Base-by-base conservation (phyloP, 2,888 invertebrate species). In the Dryobotodes eremita region DNA sequence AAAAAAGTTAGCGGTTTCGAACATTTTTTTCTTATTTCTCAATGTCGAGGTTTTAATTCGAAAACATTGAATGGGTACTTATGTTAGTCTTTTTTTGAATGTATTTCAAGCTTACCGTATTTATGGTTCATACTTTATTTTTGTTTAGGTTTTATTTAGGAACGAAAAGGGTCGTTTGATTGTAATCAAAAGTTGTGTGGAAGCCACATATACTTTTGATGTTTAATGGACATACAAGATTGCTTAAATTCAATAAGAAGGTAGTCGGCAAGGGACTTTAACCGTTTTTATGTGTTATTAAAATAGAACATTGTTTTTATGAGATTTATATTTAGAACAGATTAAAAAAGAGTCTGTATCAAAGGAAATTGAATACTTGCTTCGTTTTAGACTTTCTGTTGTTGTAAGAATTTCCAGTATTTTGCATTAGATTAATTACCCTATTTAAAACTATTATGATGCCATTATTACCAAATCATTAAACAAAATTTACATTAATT, bases 11-110 rank as follows among this genome's bases (percentile, higher is more conserved):
- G 11, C 23, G 17, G n/a, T 53, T 36, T 1, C 0, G 1, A 50
- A 42, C 6, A n/a, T 57, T 79, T 79, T 64, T 57, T 13, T 26
- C 66, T 79, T 80, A 61, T 75, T 75, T 75, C 17, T 50, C 23
- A 50, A 57, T 26, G 31, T 31, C 31, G n/a, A 65, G n/a, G 11
- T 79, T 59, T 55, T 48, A 48, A 53, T 50, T 55, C 13, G 8
- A 50, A 69, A 79, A 31, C 48, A 48, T 64, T 26, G 42, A 65
- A 62, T 55, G 20, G 46, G 7, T 53, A 57, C 11, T 26, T 2
- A 31, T 26, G 8, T 69, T 10, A 0, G 53, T 0, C 0, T 36
- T 68, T 80, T 68, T 42, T 3, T 31, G 15, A 69, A 48, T 72
- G 0, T 65, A 46, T 64, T 79, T 57, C 0, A 36, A 72, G 73